These are phyloP conservation scores for Fistularia tabacaria DNA, from an alignment of 2,797 vertebrate species.

Conservation along the genomic window DNA sequence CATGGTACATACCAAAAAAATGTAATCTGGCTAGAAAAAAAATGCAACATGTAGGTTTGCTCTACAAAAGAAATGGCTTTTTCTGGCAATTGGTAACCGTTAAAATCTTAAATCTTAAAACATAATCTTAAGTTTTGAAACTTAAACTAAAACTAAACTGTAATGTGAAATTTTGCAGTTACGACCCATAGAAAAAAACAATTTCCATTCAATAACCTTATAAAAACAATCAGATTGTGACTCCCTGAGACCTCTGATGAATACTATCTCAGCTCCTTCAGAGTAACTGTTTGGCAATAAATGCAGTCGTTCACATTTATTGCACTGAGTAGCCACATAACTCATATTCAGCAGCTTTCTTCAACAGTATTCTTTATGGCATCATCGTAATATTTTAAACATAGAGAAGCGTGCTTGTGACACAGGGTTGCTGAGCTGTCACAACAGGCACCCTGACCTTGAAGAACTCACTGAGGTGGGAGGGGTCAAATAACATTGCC, in stretches of 20 bases:
- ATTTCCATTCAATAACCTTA: neutral
- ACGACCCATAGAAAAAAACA: neutral
- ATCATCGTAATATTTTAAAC: conserved; percentile 4
- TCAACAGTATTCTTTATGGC: neutral
- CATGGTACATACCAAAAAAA: no score
- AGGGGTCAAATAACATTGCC: conserved; percentile 5
- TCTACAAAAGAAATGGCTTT: no score
- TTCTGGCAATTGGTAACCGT: no score
- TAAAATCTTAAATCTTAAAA: no score
- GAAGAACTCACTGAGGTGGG: conserved; percentile 3
- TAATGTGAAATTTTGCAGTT: conserved; percentile 1
- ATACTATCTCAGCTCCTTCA: conserved; percentile 31
- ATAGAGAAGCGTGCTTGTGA: conserved; percentile 9
- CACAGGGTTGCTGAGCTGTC: conserved; percentile 14
- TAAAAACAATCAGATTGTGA: conserved; percentile 36
- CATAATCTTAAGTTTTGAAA: no score
- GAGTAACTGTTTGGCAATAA: conserved; percentile 21
- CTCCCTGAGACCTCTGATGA: conserved; percentile 21
- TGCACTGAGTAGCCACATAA: conserved; percentile 26
- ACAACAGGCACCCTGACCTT: conserved; percentile 1
- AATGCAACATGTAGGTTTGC: neutral
- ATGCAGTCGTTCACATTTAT: conserved; percentile 12
- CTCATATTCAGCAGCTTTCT: conserved; percentile 9
- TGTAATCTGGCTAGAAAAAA: neutral
- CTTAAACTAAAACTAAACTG: no score